phyloP scores from a whole-genome alignment of 2,888 invertebrate species.

The Mimumesa dahlbomi region DNA sequence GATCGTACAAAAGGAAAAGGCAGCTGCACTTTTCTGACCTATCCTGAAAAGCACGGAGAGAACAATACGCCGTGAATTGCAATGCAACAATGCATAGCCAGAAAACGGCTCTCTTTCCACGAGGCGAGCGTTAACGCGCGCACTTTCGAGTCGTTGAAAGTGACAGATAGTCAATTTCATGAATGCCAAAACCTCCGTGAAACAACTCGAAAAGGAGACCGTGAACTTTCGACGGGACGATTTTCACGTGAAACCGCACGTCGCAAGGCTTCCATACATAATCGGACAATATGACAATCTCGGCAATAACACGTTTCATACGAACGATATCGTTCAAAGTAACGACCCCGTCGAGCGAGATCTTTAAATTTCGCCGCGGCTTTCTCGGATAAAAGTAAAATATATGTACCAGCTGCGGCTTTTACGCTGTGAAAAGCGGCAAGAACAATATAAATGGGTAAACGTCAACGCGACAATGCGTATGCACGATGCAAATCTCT shows the following conservation, averaged over 20 bases:
- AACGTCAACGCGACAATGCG: neutral
- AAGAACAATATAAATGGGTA: constrained; percentile 38
- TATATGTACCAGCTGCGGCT: constrained; percentile 22
- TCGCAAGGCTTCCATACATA: too few relatives aligned
- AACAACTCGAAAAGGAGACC: too few relatives aligned
- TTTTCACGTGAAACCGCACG: too few relatives aligned
- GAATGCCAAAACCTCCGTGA: too few relatives aligned
- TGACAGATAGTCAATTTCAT: constrained; percentile 21
- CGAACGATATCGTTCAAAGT: too few relatives aligned
- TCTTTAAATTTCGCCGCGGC: constrained; percentile 9
- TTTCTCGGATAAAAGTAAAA: neutral
- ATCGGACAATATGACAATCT: too few relatives aligned
- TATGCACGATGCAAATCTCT: constrained; percentile 15
- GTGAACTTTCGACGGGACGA: too few relatives aligned
- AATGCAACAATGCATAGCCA: constrained; percentile 31
- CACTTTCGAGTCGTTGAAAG: constrained; percentile 3
- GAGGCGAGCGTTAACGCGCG: constrained; percentile 7
- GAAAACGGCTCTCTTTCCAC: constrained; percentile 7
- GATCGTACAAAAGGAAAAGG: constrained; percentile 42
- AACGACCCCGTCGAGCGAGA: neutral
- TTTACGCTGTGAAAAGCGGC: constrained; percentile 15
- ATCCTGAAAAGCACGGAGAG: constrained; percentile 40
- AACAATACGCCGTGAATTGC: constrained; percentile 47
- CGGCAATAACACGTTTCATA: too few relatives aligned
- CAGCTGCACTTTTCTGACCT: constrained; percentile 54